Evolutionary conservation across 1,140 invertebrate genomes (phyloP), one percentile per base, ranked within the genome.

Genomic region (Oppia nitens): DNA sequence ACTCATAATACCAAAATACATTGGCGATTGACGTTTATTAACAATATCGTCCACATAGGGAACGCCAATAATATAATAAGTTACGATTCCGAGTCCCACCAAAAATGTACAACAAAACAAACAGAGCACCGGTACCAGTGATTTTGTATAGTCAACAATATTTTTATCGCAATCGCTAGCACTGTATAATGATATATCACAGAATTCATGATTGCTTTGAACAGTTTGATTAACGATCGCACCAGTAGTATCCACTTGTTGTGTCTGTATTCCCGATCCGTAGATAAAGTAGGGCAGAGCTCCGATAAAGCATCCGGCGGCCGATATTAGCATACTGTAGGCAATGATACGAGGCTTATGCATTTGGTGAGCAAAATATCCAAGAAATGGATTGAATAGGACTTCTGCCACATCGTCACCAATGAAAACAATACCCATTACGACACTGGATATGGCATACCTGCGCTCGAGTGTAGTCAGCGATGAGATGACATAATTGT

Each of bases 401-500:
- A n/a, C n/a, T n/a, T n/a, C n/a, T n/a, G n/a, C n/a, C n/a, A n/a
- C n/a, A n/a, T n/a, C n/a, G n/a, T n/a, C n/a, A n/a, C n/a, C n/a
- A n/a, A n/a, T n/a, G n/a, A n/a, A n/a, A n/a, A n/a, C n/a, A n/a
- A n/a, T n/a, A n/a, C n/a, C n/a, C n/a, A n/a, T n/a, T n/a, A n/a
- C n/a, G n/a, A n/a, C n/a, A n/a, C n/a, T n/a, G n/a, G n/a, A n/a
- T n/a, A n/a, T n/a, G n/a, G n/a, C n/a, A n/a, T n/a, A n/a, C n/a
- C n/a, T n/a, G n/a, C n/a, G n/a, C n/a, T n/a, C n/a, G n/a, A n/a
- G n/a, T n/a, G n/a, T n/a, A n/a, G n/a, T n/a, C n/a, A n/a, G n/a
- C n/a, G n/a, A n/a, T n/a, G n/a, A n/a, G 47, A 82, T 82, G 60
- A 83, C 83, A 66, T 86, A 86, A 1, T 82, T 77, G 65, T 80